Evolutionary conservation across 1,140 invertebrate species (phyloP), one percentile per base, ranked within the genome.

Genomic region (Cyclargus thomasi): DNA sequence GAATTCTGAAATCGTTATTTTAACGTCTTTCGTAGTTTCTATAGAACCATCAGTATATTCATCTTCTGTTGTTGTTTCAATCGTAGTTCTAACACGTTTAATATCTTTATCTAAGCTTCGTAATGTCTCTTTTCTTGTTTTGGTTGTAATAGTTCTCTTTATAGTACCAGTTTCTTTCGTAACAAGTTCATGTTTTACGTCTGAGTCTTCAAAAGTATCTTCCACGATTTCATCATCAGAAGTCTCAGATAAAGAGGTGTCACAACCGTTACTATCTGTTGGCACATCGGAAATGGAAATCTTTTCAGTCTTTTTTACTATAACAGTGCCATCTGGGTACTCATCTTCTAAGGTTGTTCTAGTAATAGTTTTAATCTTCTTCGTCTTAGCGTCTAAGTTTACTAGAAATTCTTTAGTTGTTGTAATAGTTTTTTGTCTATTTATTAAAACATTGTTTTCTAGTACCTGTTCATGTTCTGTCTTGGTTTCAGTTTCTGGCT

Each of bases 21-120:
- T 91, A 11, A 91, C 87, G 67, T 91, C 90, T 81, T 90, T 91
- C 1, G 90, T 91, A 10, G 90, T 91, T 82, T 91, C 90, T 55
- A 88, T 83, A 2, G 88, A 85, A 20, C 90, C 88, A 78, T 91
- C 86, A 6, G 90, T 85, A 73, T 87, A 91, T 76, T 86, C 86
- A 75, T 91, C 90, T 10, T 90, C 83, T 11, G 87, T 91, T 22
- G 78, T 86, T n/a, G 90, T 91, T 85, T 91, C 90, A 63, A 90
- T 79, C 0, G 90, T 91, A 22, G 90, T 91, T 77, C 87, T 82
- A 4, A 91, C 73, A 17, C 88, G 81, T 76, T 86, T 87, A 8
- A 90, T 82, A 74, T 82, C 85, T 74, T 82, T 78, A 65, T 91
- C 83, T 63, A 73, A 67, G 47, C 86, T 88, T 23, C 80, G 77